Base-by-base conservation (phyloP, 2,113 vertebrate species). In the Ginglymostoma cirratum region DNA sequence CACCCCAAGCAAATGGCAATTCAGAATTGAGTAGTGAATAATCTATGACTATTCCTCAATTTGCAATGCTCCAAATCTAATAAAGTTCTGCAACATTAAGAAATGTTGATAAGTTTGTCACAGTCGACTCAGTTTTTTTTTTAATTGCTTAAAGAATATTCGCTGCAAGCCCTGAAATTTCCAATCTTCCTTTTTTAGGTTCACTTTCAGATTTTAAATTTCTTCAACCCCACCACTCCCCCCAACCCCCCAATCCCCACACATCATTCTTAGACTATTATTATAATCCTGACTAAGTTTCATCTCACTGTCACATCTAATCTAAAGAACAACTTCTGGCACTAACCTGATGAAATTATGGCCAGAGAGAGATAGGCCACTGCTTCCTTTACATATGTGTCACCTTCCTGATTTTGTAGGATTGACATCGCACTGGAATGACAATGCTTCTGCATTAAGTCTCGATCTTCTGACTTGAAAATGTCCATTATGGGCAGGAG, bases 341-440 rank as follows among this genome's bases (percentile, higher is more conserved):
- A 89, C 96, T 96, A 96, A 99, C 98, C 98, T 96, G 98, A 98
- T 93, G 98, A 98, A 69, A 99, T 98, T 97, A 99, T 99, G 96
- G 99, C 98, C 96, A 99, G 98, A 76, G 98, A 99, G 45, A 99
- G 98, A 96, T 99, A 98, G 1, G 98, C 97, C 90, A 99, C 97
- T 87, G 98, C 98, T 96, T 99, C 98, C 96, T 97, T 98, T 96
- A 98, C 96, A 89, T 96, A 97, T n/a, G 96, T 96, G 21, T 97
- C 98, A 0, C 97, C 97, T 96, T 86, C 96, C 0, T n/a, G 96
- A 95, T 5, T 97, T 92, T 97, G 97, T 92, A 99, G 96, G 96
- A 99, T 97, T 96, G 97, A 97, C 96, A 98, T 96, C 0, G 99
- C 98, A 55, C 97, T 97, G 0, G 97, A 30, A n/a, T 98, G 98